Conservation (phyloP, 2,797 vertebrate genomes). For the Leucoraja ocellata region DNA sequence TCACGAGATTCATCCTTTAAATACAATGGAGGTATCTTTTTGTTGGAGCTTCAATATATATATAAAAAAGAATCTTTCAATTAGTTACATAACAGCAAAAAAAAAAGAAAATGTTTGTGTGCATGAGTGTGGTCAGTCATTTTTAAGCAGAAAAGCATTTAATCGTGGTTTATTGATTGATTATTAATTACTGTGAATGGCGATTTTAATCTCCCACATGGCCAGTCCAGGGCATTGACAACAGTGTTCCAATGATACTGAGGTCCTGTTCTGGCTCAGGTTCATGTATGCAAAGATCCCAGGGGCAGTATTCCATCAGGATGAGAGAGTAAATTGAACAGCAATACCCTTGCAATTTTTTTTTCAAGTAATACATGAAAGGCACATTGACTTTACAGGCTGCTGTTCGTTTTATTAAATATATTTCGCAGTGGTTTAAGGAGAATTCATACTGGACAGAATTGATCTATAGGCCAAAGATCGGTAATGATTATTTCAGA, state of each 20-base stretch:
- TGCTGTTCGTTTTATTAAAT: conserved; percentile 28
- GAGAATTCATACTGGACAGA: not conserved
- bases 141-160: not conserved
- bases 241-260: not conserved
- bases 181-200: conserved; percentile 7
- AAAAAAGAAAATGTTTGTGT: not conserved
- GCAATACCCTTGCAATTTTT: conserved; percentile 22
- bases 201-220: not conserved
- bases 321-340: conserved; percentile 36
- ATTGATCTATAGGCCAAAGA: not conserved
- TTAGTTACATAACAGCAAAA: not conserved
- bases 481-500: conserved; percentile 43
- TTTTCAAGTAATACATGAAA: conserved; percentile 34
- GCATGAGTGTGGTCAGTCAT: not conserved
- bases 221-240: not conserved
- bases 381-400: conserved; percentile 21
- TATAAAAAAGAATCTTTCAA: conserved; percentile 11
- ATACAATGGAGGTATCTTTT: too few species aligned
- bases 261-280: not conserved
- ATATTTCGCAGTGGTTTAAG: conserved; percentile 33
- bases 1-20: not conserved
- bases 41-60: too few species aligned
- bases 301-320: conserved; percentile 2
- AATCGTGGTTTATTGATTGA: conserved; percentile 12
- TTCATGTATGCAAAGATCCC: conserved; percentile 3